Evolutionary conservation across 2,888 invertebrate species (phyloP), one percentile per base, ranked within the genome.

Genomic region (Philonicus albiceps): DNA sequence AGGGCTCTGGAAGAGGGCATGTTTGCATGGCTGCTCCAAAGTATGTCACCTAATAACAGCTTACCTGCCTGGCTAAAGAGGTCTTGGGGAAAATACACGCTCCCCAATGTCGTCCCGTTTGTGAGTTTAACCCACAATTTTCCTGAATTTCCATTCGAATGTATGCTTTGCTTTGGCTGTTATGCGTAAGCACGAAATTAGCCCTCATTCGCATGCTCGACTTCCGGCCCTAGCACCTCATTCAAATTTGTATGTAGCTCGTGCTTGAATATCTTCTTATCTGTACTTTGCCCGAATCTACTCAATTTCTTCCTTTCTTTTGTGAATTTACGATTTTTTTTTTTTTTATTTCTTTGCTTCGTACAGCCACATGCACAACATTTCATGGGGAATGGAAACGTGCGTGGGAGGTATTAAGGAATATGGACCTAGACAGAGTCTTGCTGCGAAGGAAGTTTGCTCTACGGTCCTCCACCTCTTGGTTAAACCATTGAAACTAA

Each of bases 161-260:
- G 84, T 84, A 73, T 84, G 73, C 73, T 84, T 40, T 22, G 73
- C 31, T 73, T 37, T 84, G 72, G 43, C 27, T 73, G 73, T 84
- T 84, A 84, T 84, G 84, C 84, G 84, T 84, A 84, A 84, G 84
- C 73, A 84, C 84, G 72, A 84, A 84, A 84, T 84, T 84, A 84
- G 84, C 73, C 73, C 84, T 84, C 73, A 84, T 73, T 73, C 73
- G 55, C 73, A 84, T 84, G 72, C 84, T 53, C 55, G 34, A 31
- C 64, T 64, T 64, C 64, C 64, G 43, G 31, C 34, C 43, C 64
- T 11, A n/a, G 64, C 81, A 83, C 81, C 81, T 55, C 40, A 72
- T 84, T 34, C 40, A 40, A 72, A 84, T 73, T 84, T 84, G 84
- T 73, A 73, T 40, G 37, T 43, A 55, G 22, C 31, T 84, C 73